Conservation (phyloP, 1,140 invertebrate genomes). For the Bombus turneri region DNA sequence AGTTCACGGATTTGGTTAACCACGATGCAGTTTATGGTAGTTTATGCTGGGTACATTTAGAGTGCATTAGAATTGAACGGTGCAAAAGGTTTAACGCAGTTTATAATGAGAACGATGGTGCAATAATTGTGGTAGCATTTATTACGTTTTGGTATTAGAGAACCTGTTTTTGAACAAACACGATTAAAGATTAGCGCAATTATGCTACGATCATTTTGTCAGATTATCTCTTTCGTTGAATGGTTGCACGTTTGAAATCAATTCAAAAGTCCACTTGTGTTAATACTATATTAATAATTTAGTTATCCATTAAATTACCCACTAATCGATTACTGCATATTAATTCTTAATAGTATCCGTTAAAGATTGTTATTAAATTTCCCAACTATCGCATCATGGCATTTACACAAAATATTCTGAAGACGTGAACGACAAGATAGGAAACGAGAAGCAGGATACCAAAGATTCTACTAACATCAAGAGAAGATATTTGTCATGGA, state of each 20-base stretch:
- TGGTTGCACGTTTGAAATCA: neutral
- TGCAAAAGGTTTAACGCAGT: conserved; percentile 37
- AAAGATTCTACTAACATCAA: neutral
- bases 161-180: conserved; percentile 21
- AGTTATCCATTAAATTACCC: neutral
- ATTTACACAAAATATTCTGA: neutral
- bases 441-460: neutral
- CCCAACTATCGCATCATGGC: neutral
- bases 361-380: neutral
- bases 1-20: neutral
- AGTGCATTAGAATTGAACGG: conserved; percentile 33
- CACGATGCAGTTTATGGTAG: neutral
- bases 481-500: conserved; percentile 2
- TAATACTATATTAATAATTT: neutral
- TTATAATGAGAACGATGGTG: conserved; percentile 1
- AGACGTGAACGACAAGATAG: neutral
- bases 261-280: neutral
- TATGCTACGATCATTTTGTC: neutral
- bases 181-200: conserved; percentile 31
- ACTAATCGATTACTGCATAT: neutral
- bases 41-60: neutral
- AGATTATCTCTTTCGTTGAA: neutral
- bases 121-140: conserved; percentile 23
- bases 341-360: neutral
- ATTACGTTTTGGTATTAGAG: neutral